A percentile compares a stretch with the other conserved stretches of the same genome.
Evolutionary conservation across 2,113 vertebrate species (phyloP).

Genomic region (Castor canadensis): DNA sequence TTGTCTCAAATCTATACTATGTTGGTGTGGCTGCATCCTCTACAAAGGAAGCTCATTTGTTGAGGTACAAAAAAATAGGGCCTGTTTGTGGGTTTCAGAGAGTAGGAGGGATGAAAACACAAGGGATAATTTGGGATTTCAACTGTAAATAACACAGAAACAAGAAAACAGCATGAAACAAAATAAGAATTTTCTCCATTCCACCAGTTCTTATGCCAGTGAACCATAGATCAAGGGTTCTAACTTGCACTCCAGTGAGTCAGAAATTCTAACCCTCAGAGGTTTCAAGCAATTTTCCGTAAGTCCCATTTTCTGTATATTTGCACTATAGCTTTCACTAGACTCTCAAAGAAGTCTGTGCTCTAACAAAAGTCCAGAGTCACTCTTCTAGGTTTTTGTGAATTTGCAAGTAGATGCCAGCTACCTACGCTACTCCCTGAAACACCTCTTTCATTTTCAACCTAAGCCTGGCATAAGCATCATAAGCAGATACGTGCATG

Average conservation of each 20-base stretch:
- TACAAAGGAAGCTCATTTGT: conserved; percentile 24
- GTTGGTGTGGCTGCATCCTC: neutral
- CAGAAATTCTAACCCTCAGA: neutral
- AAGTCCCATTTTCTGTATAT: neutral
- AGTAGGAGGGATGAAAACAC: neutral
- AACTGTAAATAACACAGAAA: conserved; percentile 32
- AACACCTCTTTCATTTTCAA: neutral
- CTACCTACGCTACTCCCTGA: neutral
- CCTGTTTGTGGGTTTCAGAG: neutral
- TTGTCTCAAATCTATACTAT: neutral
- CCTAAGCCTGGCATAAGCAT: neutral
- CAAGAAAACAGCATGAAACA: conserved; percentile 44
- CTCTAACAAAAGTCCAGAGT: neutral
- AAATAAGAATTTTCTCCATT: neutral
- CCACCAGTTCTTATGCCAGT: neutral
- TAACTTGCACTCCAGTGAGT: neutral
- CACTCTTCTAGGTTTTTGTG: neutral
- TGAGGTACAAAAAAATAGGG: neutral
- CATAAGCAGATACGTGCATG: too few relatives aligned
- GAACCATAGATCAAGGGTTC: neutral
- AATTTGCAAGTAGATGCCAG: neutral
- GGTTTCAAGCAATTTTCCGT: too few relatives aligned
- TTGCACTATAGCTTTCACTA: neutral
- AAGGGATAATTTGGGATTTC: conserved; percentile 8
- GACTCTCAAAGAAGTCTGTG: neutral